Conservation (phyloP, 2,888 invertebrate species). For the Heptascelio sp. region DNA sequence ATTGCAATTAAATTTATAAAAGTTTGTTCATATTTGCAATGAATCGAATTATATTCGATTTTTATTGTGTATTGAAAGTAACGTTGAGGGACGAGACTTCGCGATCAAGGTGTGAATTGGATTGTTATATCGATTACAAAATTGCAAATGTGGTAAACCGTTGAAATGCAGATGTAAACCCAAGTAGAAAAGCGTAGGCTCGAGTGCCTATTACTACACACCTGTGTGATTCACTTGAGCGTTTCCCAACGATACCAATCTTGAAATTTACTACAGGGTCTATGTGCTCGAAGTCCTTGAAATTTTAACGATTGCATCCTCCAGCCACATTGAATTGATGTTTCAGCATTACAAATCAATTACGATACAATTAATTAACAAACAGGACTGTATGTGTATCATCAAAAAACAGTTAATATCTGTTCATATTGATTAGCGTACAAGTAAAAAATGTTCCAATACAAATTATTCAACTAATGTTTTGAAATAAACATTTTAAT, state of each 20-base stretch:
- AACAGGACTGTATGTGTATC: not conserved
- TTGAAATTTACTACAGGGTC: conserved; percentile 53
- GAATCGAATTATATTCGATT: no score
- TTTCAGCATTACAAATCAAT: conserved; percentile 21
- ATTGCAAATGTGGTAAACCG: conserved; percentile 30
- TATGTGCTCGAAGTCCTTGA: conserved; percentile 51
- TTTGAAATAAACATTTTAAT: no score
- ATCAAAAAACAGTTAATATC: not conserved
- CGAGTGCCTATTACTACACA: conserved; percentile 51
- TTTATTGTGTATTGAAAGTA: no score
- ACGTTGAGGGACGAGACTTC: no score
- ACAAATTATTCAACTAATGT: no score
- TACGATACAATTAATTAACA: conserved; percentile 31
- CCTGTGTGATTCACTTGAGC: conserved; percentile 59
- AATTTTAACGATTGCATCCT: conserved; percentile 40
- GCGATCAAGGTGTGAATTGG: conserved; percentile 19
- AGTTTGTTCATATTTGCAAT: no score
- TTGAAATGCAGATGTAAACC: not conserved
- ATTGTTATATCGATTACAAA: conserved; percentile 36
- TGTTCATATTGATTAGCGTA: no score
- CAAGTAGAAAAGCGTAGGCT: conserved; percentile 46
- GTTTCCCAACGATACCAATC: conserved; percentile 60
- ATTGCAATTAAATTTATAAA: no score
- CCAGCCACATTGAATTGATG: conserved; percentile 16
- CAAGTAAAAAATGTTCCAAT: no score